These are phyloP conservation scores for Thyatira batis DNA, from an alignment of 2,888 invertebrate species.

Conservation along the genomic window DNA sequence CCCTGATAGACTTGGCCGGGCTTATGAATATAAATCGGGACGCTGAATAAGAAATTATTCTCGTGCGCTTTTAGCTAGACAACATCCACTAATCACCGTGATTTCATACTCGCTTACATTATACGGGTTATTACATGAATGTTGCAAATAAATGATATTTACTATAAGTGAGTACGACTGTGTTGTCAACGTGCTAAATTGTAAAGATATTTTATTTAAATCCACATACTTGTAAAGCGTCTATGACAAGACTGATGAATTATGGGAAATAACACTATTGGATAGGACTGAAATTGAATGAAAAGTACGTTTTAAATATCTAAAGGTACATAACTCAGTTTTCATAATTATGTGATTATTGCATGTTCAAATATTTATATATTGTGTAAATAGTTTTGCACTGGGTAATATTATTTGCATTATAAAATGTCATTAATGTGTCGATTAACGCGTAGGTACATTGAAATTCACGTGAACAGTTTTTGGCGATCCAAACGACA, in stretches of 20 bases:
- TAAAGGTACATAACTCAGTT: no score
- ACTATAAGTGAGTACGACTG: neutral
- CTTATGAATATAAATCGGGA: slow-evolving; percentile 25
- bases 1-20: slow-evolving; percentile 13
- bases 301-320: neutral
- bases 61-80: slow-evolving; percentile 1
- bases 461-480: no score
- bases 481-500: no score
- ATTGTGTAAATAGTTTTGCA: no score
- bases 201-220: neutral
- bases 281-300: neutral
- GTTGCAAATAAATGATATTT: neutral
- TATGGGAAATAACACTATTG: neutral
- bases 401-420: no score
- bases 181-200: neutral
- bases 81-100: slow-evolving; percentile 1
- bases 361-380: no score
- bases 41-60: slow-evolving; percentile 10
- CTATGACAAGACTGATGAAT: neutral
- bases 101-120: neutral
- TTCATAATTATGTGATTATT: no score
- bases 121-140: neutral
- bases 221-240: no score
- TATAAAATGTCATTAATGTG: no score
- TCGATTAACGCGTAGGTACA: no score